A percentile compares a stretch with the other conserved stretches of the same genome.
Conservation (phyloP, 2,888 invertebrate genomes). For the Hartigia nigra region DNA sequence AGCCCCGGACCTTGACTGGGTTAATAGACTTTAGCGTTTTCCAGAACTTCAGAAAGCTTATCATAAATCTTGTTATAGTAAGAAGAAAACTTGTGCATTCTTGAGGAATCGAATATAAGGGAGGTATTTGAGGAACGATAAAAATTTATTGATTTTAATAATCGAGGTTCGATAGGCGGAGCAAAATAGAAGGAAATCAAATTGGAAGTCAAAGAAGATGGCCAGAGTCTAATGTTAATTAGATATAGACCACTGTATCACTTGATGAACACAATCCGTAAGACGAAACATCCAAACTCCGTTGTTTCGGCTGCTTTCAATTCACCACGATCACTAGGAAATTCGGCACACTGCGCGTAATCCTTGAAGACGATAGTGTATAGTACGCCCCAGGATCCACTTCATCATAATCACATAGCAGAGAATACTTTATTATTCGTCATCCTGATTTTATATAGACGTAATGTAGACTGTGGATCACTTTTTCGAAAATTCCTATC, state of each 20-base stretch:
- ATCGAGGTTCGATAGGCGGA: neutral
- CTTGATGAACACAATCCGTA: slow-evolving; percentile 29
- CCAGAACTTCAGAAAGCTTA: neutral
- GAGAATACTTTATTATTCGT: neutral
- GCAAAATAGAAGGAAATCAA: neutral
- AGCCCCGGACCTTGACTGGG: neutral
- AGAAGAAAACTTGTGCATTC: neutral
- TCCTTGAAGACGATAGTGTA: slow-evolving; percentile 6
- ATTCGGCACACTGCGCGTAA: slow-evolving; percentile 28
- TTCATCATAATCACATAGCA: neutral
- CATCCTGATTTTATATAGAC: neutral
- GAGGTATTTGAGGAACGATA: neutral
- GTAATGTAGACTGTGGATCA: neutral
- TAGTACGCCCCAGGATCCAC: neutral
- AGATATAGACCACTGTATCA: slow-evolving; percentile 33
- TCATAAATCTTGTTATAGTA: neutral
- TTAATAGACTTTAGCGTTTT: neutral
- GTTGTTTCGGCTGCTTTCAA: slow-evolving; percentile 14
- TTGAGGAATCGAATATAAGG: neutral
- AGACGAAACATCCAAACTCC: slow-evolving; percentile 7
- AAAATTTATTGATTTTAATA: neutral
- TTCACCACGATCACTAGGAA: slow-evolving; percentile 26
- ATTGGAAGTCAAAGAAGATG: neutral
- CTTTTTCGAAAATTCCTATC: neutral
- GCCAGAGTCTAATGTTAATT: neutral